Evolutionary conservation across 2,888 invertebrate genomes (phyloP).

Genomic region (Callyntrura sp.): DNA sequence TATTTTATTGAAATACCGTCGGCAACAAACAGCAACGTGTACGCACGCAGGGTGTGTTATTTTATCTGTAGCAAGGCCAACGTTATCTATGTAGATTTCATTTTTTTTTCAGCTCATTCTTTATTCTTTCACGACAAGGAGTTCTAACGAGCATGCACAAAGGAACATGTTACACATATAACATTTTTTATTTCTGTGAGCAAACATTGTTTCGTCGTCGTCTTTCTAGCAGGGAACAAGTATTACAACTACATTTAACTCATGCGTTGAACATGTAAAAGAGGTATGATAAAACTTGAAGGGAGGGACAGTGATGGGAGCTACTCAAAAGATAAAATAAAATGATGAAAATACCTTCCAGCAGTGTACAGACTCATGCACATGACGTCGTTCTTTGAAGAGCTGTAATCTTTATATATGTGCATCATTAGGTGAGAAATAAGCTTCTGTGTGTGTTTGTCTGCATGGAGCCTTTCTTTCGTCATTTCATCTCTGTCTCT

Average conservation of each 20-base stretch:
- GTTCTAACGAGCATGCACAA: too few species aligned
- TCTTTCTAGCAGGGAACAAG: too few species aligned
- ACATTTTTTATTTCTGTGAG: neutral
- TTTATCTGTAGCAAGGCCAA: too few species aligned
- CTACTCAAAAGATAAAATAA: slow-evolving; percentile 37
- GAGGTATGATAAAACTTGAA: neutral
- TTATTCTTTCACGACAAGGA: too few species aligned
- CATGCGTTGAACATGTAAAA: neutral
- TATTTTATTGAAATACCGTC: too few species aligned
- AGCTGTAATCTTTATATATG: slow-evolving; percentile 25
- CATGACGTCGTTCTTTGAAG: slow-evolving; percentile 41
- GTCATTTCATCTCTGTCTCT: slow-evolving; percentile 12
- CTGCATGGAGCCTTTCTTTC: slow-evolving; percentile 29
- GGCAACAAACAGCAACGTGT: too few species aligned
- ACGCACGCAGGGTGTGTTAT: too few species aligned
- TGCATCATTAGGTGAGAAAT: slow-evolving; percentile 64
- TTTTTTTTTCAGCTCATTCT: too few species aligned
- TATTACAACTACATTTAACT: neutral
- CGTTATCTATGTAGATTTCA: too few species aligned
- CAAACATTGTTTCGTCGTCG: neutral
- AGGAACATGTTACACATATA: slow-evolving; percentile 1
- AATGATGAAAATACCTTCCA: slow-evolving; percentile 59
- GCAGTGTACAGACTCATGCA: slow-evolving; percentile 24
- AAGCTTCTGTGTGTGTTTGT: slow-evolving; percentile 57
- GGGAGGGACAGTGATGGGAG: neutral